Evolutionary conservation across 2,888 invertebrate genomes (phyloP), one percentile per base, ranked within the genome.

Genomic region (Eupithecia inturbata): DNA sequence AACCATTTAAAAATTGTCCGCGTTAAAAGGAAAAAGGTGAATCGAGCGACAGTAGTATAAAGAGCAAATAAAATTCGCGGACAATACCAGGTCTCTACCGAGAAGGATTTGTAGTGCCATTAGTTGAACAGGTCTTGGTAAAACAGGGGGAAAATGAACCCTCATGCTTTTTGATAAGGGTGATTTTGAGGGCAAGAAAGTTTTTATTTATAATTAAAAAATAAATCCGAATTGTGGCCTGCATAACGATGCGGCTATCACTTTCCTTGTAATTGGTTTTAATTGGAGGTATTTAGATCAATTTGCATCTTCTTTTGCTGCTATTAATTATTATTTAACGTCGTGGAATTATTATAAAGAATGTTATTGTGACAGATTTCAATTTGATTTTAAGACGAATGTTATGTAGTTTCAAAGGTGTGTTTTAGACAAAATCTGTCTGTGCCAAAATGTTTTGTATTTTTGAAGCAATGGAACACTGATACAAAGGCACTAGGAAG

Each of bases 1-100:
- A 89, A 91, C 92, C 92, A 91, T 93, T 94, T 94, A 92, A 94
- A 94, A 94, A 94, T 92, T 93, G 93, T 90, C 88, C 89, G 88
- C 87, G 90, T 87, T 90, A 92, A 93, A 93, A 92, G 89, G 89
- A 92, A 93, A 92, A 93, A 89, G 89, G 87, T 86, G 81, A 83
- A 82, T 84, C 86, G 84, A 84, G 75, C 87, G 90, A 91, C 91
- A 89, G 88, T 87, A 87, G 88, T 88, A 87, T 85, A 86, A 88
- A 85, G 87, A 91, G 89, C 88, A 93, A 93, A 92, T 92, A 93
- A 93, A 93, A 86, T 79, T 83, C 81, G 82, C 83, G 85, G 90
- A 93, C 93, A 93, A 94, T 93, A 93, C 93, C 91, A 89, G 92
- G 84, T 84, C 81, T 86, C 87, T 88, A 85, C 88, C 87, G 86